phyloP scores from a whole-genome alignment of 2,113 vertebrate genomes.

The Tachysurus vachellii region DNA sequence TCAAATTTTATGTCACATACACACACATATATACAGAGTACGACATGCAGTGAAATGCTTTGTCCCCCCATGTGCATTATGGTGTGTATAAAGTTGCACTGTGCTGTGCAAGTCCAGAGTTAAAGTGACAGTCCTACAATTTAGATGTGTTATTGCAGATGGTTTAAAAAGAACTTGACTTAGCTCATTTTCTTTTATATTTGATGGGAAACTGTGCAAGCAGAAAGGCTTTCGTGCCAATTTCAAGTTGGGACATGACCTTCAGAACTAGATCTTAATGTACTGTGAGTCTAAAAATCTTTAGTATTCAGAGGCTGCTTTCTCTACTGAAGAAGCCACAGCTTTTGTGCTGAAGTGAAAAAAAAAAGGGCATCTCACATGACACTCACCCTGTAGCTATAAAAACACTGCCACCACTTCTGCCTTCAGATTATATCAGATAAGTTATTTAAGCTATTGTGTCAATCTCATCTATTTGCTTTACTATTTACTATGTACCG shows the following conservation, averaged over 20 bases:
- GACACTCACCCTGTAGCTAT: not conserved
- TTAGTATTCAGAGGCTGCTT: not conserved
- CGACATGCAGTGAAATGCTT: too few species aligned
- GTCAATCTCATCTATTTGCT: not conserved
- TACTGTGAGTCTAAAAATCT: not conserved
- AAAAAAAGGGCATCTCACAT: not conserved
- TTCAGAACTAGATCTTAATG: not conserved
- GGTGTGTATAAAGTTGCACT: too few species aligned
- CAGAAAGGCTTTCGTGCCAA: too few species aligned
- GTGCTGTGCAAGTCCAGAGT: too few species aligned
- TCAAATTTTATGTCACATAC: too few species aligned
- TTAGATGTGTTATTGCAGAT: not conserved
- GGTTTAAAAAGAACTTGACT: not conserved
- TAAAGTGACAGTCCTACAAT: too few species aligned
- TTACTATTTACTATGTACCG: not conserved
- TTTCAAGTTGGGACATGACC: not conserved
- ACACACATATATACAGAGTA: too few species aligned
- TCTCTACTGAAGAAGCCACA: not conserved
- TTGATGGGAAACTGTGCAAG: not conserved
- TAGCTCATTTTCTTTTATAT: not conserved
- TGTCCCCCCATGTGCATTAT: too few species aligned
- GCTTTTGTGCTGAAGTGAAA: not conserved
- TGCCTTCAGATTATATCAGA: not conserved
- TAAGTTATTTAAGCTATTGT: not conserved
- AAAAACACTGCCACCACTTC: not conserved